A percentile compares a stretch with the other conserved stretches of the same genome.
Conservation (phyloP, 2,113 vertebrate genomes). For the Chaenogobius annularis region DNA sequence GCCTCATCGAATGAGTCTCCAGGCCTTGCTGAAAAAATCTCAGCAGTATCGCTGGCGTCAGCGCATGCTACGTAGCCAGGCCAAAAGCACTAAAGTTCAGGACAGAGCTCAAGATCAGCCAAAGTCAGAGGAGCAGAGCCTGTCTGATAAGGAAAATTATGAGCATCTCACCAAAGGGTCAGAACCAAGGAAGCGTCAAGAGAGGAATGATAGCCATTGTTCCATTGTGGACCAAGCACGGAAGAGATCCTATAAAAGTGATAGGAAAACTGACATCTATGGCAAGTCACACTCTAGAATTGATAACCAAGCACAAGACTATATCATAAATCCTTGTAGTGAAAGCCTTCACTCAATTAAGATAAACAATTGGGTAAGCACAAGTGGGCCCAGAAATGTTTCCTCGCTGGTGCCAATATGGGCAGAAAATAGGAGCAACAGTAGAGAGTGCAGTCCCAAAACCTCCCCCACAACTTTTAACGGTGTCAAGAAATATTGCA, state of each 20-base stretch:
- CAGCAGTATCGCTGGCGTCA: conserved; percentile 73
- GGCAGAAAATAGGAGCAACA: conserved; percentile 10
- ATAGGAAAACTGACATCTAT: conserved; percentile 3
- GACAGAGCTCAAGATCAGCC: conserved; percentile 50
- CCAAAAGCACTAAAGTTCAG: conserved; percentile 56
- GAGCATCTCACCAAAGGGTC: conserved; percentile 35
- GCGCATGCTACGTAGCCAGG: conserved; percentile 67
- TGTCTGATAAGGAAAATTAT: conserved; percentile 75
- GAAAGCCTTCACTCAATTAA: conserved; percentile 13
- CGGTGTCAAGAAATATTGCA: conserved; percentile 37
- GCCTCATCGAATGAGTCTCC: conserved; percentile 69
- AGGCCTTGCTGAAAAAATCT: conserved; percentile 77
- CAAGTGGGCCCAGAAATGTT: conserved; percentile 8
- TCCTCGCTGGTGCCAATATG: conserved; percentile 8
- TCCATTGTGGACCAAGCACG: conserved; percentile 7
- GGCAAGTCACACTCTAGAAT: conserved; percentile 1
- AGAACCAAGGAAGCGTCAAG: conserved; percentile 41
- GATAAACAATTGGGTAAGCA: conserved; percentile 37
- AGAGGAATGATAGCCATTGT: conserved; percentile 17
- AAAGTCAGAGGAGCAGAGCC: conserved; percentile 50
- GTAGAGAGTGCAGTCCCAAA: not conserved
- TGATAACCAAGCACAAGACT: conserved; percentile 13
- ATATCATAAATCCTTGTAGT: not conserved
- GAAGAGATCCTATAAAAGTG: conserved; percentile 30
- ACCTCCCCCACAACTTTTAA: conserved; percentile 9